A percentile compares a stretch with the other conserved stretches of the same genome.
Evolutionary conservation across 1,140 invertebrate species (phyloP).

Genomic region (Trypoxylus dichotomus): DNA sequence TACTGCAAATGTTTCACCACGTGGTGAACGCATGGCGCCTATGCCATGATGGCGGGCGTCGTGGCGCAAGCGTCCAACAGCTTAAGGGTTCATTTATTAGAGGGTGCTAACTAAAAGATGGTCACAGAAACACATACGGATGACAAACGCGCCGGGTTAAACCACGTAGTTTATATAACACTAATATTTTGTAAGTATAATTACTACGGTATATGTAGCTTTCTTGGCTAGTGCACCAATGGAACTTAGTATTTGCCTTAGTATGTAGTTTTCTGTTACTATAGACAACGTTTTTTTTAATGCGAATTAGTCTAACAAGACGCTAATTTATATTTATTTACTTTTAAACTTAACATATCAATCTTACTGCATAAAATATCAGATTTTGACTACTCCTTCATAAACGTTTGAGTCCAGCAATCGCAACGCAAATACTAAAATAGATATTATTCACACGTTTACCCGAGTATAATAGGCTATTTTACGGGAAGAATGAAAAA

Average conservation of each 20-base stretch:
- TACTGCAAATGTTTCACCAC: not conserved
- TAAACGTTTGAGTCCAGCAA: not conserved
- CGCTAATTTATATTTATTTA: too few species aligned
- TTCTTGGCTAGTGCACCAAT: too few species aligned
- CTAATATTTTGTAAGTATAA: too few species aligned
- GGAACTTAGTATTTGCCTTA: too few species aligned
- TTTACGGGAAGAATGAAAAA: not conserved
- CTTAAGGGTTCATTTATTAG: not conserved
- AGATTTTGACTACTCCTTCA: not conserved
- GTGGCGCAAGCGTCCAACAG: not conserved
- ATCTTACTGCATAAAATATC: not conserved
- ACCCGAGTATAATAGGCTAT: not conserved
- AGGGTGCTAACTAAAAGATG: constrained; percentile 2
- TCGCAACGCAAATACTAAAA: not conserved
- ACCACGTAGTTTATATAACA: too few species aligned
- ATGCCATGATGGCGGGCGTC: constrained; percentile 8
- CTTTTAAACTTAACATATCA: too few species aligned
- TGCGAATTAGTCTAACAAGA: too few species aligned
- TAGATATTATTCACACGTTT: not conserved
- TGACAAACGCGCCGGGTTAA: not conserved
- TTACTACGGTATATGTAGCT: too few species aligned
- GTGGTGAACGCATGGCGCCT: constrained; percentile 4
- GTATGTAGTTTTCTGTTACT: too few species aligned
- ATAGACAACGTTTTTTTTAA: too few species aligned
- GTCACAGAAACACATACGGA: not conserved